phyloP scores from a whole-genome alignment of 2,888 invertebrate species.

The Amblyteles armatorius region DNA sequence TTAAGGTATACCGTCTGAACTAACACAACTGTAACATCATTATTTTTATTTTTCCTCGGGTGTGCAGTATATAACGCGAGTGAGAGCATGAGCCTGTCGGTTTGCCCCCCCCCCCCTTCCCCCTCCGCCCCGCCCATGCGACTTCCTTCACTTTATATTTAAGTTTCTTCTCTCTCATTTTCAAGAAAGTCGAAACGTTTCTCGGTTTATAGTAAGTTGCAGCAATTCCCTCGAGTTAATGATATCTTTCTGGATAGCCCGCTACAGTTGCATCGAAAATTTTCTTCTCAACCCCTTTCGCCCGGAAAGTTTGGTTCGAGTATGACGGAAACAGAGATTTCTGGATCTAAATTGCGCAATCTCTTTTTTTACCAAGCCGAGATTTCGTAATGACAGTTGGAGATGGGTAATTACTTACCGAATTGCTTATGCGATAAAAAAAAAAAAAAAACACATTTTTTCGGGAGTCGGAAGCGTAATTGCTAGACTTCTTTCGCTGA shows the following conservation, averaged over 20 bases:
- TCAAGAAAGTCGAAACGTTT: slow-evolving; percentile 52
- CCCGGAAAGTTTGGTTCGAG: slow-evolving; percentile 9
- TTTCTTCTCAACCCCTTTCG: slow-evolving; percentile 35
- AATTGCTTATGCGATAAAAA: background rate
- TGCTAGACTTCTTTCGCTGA: background rate
- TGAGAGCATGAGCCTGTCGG: slow-evolving; percentile 13
- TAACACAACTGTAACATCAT: slow-evolving; percentile 36
- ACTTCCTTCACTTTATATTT: slow-evolving; percentile 48
- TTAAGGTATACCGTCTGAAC: slow-evolving; percentile 3
- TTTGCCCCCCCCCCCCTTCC: too few species aligned
- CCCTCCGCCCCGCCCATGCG: background rate
- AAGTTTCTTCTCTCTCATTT: slow-evolving; percentile 8
- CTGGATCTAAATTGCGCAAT: background rate
- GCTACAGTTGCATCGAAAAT: slow-evolving; percentile 36
- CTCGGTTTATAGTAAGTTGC: slow-evolving; percentile 44
- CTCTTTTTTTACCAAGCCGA: background rate
- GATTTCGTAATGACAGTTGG: too few species aligned
- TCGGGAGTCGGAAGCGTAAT: too few species aligned
- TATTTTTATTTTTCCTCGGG: slow-evolving; percentile 57
- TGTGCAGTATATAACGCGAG: slow-evolving; percentile 6
- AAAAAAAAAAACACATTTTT: too few species aligned
- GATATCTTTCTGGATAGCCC: slow-evolving; percentile 36
- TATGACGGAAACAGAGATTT: background rate
- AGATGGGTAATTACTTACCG: background rate
- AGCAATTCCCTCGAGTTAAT: slow-evolving; percentile 56